phyloP scores from a whole-genome alignment of 1,140 invertebrate species.

The Drosophila fuyamai region DNA sequence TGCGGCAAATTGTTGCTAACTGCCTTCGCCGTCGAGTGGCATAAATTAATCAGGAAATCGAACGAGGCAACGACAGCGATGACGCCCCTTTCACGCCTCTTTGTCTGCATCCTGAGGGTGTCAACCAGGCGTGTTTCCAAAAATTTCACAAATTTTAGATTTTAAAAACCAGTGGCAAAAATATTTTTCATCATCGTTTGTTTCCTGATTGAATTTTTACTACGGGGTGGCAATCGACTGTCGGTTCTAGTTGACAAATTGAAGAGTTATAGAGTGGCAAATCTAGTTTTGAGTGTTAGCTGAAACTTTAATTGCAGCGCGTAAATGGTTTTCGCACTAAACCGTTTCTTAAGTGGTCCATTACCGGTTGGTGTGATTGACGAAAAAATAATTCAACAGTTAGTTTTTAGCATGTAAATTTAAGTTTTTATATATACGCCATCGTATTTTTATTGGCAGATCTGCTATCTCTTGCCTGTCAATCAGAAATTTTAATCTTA shows the following conservation, averaged over 20 bases:
- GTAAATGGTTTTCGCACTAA: constrained; percentile 36
- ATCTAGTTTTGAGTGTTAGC: constrained; percentile 27
- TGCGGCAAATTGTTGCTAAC: constrained; percentile 82
- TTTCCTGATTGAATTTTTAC: constrained; percentile 72
- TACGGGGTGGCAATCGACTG: constrained; percentile 16
- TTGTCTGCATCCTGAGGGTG: constrained; percentile 52
- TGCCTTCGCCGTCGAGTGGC: constrained; percentile 50
- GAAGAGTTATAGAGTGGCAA: constrained; percentile 34
- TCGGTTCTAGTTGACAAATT: constrained; percentile 14
- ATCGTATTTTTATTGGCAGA: too few relatives aligned
- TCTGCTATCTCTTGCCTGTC: too few relatives aligned
- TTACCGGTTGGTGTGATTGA: not conserved
- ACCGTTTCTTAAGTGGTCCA: constrained; percentile 20
- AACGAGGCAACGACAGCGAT: constrained; percentile 32
- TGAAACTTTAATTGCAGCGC: constrained; percentile 34
- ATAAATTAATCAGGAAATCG: constrained; percentile 83
- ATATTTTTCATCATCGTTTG: constrained; percentile 77
- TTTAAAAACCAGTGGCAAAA: constrained; percentile 55
- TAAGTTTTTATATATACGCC: too few relatives aligned
- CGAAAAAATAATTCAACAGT: not conserved
- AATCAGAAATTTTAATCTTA: too few relatives aligned
- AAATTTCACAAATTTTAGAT: constrained; percentile 70
- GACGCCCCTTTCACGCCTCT: not conserved
- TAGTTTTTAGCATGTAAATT: not conserved
- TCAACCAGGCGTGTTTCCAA: constrained; percentile 9